Base-by-base conservation (phyloP, 2,113 vertebrate genomes). In the Alaudala cheleensis region DNA sequence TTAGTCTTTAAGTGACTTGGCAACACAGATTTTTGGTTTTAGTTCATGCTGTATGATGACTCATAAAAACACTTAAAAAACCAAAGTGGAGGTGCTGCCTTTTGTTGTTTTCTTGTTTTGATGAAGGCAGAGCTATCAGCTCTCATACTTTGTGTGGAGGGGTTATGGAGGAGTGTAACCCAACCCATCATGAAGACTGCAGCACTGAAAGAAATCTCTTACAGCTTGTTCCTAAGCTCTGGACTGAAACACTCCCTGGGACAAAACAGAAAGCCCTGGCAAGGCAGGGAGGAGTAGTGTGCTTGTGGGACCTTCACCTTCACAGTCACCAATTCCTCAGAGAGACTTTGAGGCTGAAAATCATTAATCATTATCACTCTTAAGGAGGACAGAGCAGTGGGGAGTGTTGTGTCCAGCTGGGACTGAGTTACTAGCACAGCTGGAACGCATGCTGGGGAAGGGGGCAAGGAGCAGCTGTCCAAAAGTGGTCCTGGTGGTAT, bases 401-500 rank as follows among this genome's bases (percentile, higher is more conserved):
- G 34, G 40, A 18, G 1, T 5, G 28, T 53, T n/a, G 42, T 65
- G 40, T 56, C 42, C 39, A 7, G n/a, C 76, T 51, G 56, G 61
- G 26, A 21, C 2, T 16, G 18, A 58, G 9, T 5, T 22, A 2
- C 66, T 44, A 1, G 17, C 9, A 0, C 1, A 4, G n/a, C 20
- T 31, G 22, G 49, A 28, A n/a, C 28, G 14, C 0, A 1, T 33
- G 29, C 37, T 50, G 42, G 61, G 58, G 24, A 21, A 54, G 23
- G 11, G 49, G 67, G 25, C 57, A 74, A 22, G 39, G 34, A 81
- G 34, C 56, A 71, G 0, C 62, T 50, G 5, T 40, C 31, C 69
- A 13, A 3, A 80, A 70, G 56, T 26, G 39, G 14, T 47, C 56
- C 44, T 37, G 10, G 3, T 31, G 53, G 15, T 39, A 5, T 8